phyloP scores from a whole-genome alignment of 2,797 vertebrate species.

The Hephaestus fuliginosus region DNA sequence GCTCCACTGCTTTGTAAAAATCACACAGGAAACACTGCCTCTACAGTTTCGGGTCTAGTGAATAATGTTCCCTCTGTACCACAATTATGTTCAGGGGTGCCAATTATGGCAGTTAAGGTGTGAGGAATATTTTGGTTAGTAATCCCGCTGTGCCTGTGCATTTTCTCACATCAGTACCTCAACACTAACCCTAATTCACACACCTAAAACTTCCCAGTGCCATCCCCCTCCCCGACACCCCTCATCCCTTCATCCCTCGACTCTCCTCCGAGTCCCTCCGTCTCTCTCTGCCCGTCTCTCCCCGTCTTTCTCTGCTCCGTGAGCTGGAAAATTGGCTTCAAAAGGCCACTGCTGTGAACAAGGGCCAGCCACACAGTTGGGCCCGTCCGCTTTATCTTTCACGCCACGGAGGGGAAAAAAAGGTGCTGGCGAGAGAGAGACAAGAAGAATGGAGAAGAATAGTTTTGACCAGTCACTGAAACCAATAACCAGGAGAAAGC shows the following conservation, averaged over 20 bases:
- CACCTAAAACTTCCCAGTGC: conserved; percentile 77
- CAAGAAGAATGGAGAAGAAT: conserved; percentile 84
- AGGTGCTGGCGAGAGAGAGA: conserved; percentile 72
- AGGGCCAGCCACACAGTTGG: conserved; percentile 89
- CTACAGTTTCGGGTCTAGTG: conserved; percentile 27
- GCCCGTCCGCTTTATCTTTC: conserved; percentile 88
- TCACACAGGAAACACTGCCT: conserved; percentile 28
- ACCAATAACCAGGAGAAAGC: conserved; percentile 88
- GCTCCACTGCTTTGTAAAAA: conserved; percentile 46
- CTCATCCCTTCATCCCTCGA: conserved; percentile 67
- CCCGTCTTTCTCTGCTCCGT: conserved; percentile 87
- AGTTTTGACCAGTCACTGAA: conserved; percentile 89
- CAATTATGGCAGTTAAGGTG: conserved; percentile 48
- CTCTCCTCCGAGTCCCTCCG: conserved; percentile 71
- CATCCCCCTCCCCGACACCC: conserved; percentile 19
- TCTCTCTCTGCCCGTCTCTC: conserved; percentile 72
- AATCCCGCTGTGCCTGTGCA: conserved; percentile 58
- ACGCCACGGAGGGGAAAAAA: conserved; percentile 76
- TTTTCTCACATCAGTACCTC: conserved; percentile 72
- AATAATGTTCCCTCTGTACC: conserved; percentile 28
- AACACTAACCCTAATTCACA: conserved; percentile 76
- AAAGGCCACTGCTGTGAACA: conserved; percentile 90
- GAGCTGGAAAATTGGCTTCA: conserved; percentile 91
- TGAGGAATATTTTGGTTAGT: conserved; percentile 56
- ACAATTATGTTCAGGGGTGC: conserved; percentile 51